A percentile compares a stretch with the other conserved stretches of the same genome.
phyloP scores from a whole-genome alignment of 1,140 invertebrate species.

The Littorina saxatilis region DNA sequence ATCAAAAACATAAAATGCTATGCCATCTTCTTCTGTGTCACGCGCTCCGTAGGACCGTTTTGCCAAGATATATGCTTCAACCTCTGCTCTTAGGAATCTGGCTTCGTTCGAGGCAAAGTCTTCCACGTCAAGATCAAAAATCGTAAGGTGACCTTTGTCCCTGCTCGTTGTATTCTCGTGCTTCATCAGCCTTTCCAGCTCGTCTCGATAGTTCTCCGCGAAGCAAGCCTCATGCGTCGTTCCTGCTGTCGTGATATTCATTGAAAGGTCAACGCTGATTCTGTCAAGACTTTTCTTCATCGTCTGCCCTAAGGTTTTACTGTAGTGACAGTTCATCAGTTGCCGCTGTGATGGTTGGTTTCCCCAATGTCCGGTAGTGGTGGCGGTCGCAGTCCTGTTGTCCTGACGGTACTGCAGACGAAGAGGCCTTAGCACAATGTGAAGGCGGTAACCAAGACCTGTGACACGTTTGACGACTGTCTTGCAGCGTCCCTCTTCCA shows the following conservation, averaged over 20 bases:
- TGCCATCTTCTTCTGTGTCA: background rate
- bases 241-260: background rate
- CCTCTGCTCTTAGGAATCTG: background rate
- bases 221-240: background rate
- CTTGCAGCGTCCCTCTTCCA: too few species aligned
- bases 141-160: too few species aligned
- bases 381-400: too few species aligned
- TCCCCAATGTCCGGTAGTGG: too few species aligned
- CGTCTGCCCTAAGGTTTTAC: too few species aligned
- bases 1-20: background rate
- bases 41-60: background rate
- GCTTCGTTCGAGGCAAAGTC: background rate
- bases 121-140: background rate
- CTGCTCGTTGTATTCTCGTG: background rate
- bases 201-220: background rate
- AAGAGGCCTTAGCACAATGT: background rate
- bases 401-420: too few species aligned
- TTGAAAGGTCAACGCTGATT: background rate
- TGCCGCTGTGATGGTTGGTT: too few species aligned
- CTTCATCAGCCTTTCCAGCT: background rate
- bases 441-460: conserved; percentile 10
- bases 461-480: conserved; percentile 1
- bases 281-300: too few species aligned
- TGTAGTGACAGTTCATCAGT: too few species aligned
- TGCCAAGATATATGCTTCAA: background rate